Evolutionary conservation across 2,888 invertebrate genomes (phyloP).

Genomic region (Dorcus hopei): DNA sequence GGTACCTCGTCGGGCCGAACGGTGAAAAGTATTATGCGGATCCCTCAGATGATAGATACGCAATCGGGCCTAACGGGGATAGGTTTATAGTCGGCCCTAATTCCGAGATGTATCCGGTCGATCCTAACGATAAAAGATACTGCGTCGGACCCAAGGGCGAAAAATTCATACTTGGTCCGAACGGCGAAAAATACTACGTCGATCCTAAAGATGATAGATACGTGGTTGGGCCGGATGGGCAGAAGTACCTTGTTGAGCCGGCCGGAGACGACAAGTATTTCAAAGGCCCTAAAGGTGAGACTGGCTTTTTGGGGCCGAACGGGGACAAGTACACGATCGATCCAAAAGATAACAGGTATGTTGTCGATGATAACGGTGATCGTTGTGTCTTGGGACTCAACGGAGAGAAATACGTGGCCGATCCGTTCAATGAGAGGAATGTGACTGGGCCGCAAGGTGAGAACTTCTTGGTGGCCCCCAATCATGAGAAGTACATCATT

Average conservation of each 20-base stretch:
- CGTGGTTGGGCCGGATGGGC: slow-evolving; percentile 12
- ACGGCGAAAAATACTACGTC: slow-evolving; percentile 13
- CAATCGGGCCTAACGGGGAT: slow-evolving; percentile 6
- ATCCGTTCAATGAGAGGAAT: slow-evolving; percentile 10
- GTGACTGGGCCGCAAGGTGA: slow-evolving; percentile 8
- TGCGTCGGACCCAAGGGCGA: slow-evolving; percentile 8
- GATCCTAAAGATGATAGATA: slow-evolving; percentile 8
- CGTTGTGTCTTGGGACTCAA: slow-evolving; percentile 12
- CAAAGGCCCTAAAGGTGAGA: slow-evolving; percentile 7
- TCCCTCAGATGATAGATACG: slow-evolving; percentile 12
- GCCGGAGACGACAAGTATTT: slow-evolving; percentile 13
- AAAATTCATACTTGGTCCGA: slow-evolving; percentile 16
- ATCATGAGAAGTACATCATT: slow-evolving; percentile 9
- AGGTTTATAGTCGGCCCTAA: slow-evolving; percentile 8
- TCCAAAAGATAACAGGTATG: slow-evolving; percentile 13
- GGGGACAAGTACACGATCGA: slow-evolving; percentile 12
- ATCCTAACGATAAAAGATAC: slow-evolving; percentile 12
- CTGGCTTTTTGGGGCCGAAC: slow-evolving; percentile 7
- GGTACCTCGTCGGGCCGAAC: slow-evolving; percentile 10
- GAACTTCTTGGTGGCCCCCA: slow-evolving; percentile 12
- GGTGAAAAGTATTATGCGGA: slow-evolving; percentile 11
- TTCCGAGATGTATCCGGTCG: slow-evolving; percentile 11
- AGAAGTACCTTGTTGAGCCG: slow-evolving; percentile 10
- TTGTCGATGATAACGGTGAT: slow-evolving; percentile 5
- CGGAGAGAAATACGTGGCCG: slow-evolving; percentile 8